phyloP scores from a whole-genome alignment of 2,113 vertebrate species.

The Myiopsitta monachus region DNA sequence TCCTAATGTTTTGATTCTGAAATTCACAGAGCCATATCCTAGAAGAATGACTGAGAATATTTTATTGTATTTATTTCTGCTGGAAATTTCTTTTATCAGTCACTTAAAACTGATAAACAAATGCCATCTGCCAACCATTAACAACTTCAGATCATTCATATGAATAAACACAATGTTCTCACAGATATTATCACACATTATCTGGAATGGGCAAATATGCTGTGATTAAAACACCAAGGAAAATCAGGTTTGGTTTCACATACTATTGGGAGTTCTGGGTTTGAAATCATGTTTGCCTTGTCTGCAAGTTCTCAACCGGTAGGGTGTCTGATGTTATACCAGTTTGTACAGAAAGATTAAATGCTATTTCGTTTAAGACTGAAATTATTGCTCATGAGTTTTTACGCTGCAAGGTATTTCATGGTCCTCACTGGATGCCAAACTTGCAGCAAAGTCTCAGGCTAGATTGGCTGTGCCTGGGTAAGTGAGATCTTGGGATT shows the following conservation, averaged over 20 bases:
- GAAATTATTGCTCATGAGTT: background rate
- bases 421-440: background rate
- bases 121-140: background rate
- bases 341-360: background rate
- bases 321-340: background rate
- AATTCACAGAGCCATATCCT: background rate
- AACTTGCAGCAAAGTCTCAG: background rate
- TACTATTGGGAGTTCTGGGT: background rate
- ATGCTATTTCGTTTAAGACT: background rate
- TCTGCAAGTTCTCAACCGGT: background rate
- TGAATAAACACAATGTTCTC: background rate
- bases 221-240: conserved; percentile 44
- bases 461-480: background rate
- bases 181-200: background rate
- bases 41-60: background rate
- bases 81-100: background rate
- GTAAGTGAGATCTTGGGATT: background rate
- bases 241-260: conserved; percentile 27
- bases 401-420: background rate
- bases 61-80: background rate
- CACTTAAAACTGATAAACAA: background rate
- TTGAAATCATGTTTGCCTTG: background rate
- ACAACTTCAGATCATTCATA: background rate
- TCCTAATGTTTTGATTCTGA: background rate
- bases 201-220: background rate